Conservation (phyloP, 1,140 invertebrate genomes). For the Cardiocondyla obscurior region DNA sequence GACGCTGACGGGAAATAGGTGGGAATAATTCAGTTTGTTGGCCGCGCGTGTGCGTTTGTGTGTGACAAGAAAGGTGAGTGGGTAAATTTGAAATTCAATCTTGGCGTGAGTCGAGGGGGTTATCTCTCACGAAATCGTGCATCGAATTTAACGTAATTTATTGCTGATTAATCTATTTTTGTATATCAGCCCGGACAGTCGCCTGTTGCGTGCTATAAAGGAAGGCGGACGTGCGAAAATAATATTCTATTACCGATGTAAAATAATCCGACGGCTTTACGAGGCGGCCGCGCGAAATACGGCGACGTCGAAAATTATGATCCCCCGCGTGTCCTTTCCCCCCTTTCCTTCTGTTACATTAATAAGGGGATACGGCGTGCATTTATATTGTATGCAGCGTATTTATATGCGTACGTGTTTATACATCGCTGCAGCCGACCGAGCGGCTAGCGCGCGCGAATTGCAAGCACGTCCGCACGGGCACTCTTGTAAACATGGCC, state of each 20-base stretch:
- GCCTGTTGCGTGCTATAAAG: not conserved
- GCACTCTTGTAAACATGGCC: slow-evolving; percentile 75
- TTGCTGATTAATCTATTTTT: slow-evolving; percentile 2
- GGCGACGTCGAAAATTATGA: slow-evolving; percentile 45
- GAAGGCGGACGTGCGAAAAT: slow-evolving; percentile 21
- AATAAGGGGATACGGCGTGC: slow-evolving; percentile 16
- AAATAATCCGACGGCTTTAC: slow-evolving; percentile 44
- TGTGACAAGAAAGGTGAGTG: not conserved
- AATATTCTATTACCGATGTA: slow-evolving; percentile 49
- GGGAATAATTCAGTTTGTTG: slow-evolving; percentile 15
- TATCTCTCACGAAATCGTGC: not conserved
- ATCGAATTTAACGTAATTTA: slow-evolving; percentile 3
- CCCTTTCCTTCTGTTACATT: slow-evolving; percentile 19
- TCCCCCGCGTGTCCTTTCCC: not conserved
- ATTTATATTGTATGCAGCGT: not conserved
- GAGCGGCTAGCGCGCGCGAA: slow-evolving; percentile 43
- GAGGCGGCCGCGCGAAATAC: slow-evolving; percentile 23
- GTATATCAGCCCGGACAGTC: not conserved
- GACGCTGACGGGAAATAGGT: not conserved
- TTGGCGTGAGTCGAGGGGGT: not conserved
- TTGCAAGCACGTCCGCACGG: slow-evolving; percentile 66
- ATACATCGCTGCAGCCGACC: not conserved
- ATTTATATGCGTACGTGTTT: slow-evolving; percentile 12
- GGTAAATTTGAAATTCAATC: not conserved
- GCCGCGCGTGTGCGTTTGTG: not conserved